These are phyloP conservation scores for Ophion obscuratus DNA, from an alignment of 2,888 invertebrate species.

Conservation along the genomic window DNA sequence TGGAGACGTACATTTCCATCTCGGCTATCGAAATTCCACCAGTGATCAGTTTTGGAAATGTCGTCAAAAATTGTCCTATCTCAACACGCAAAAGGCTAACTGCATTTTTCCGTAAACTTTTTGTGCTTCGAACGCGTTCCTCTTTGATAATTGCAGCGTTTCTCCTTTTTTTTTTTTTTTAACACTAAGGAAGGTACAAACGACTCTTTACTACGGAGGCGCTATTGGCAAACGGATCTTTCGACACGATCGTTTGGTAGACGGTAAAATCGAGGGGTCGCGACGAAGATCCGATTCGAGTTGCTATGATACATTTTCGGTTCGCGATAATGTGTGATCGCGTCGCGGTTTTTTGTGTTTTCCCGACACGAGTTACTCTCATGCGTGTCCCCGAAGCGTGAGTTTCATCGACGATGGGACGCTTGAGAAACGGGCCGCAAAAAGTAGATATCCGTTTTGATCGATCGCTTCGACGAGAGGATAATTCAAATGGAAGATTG, in stretches of 20 bases:
- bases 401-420: conserved; percentile 11
- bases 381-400: conserved; percentile 17
- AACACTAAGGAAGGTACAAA: conserved; percentile 56
- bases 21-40: not conserved
- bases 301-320: conserved; percentile 46
- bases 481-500: conserved; percentile 59
- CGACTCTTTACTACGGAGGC: conserved; percentile 33
- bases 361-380: conserved; percentile 44
- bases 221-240: conserved; percentile 15
- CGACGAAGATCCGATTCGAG: conserved; percentile 7
- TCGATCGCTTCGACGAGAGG: conserved; percentile 39
- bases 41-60: not conserved
- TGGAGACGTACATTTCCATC: not conserved
- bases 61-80: not conserved
- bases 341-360: conserved; percentile 38
- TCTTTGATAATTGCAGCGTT: not conserved
- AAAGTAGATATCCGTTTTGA: conserved; percentile 9
- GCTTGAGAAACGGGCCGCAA: not conserved
- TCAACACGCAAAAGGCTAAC: not conserved
- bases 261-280: not conserved
- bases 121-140: conserved; percentile 48
- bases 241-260: conserved; percentile 1
- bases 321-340: conserved; percentile 9
- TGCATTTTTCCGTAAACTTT: conserved; percentile 7
- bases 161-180: conserved; percentile 29